A percentile compares a stretch with the other conserved stretches of the same genome.
Evolutionary conservation across 1,140 invertebrate genomes (phyloP).

Genomic region (Diorhabda sublineata): DNA sequence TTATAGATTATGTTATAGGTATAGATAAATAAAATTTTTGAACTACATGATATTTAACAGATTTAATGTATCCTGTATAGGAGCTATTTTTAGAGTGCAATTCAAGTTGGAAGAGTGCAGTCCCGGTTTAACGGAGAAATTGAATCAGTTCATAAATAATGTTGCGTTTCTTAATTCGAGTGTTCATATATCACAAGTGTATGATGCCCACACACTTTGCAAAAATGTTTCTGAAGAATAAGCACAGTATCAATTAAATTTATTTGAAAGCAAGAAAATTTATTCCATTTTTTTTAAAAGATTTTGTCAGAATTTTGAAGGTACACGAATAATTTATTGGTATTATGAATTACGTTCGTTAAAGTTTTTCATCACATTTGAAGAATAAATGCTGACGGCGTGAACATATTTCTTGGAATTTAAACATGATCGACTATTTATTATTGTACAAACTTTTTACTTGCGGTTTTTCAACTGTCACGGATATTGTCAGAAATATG

Average conservation of each 20-base stretch:
- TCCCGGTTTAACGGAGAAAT: background rate
- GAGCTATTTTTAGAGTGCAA: background rate
- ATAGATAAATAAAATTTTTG: too few relatives aligned
- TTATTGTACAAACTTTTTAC: too few relatives aligned
- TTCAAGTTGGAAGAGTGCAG: background rate
- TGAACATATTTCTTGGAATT: too few relatives aligned
- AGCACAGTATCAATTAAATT: conserved; percentile 3
- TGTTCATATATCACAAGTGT: conserved; percentile 2
- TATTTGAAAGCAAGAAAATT: background rate
- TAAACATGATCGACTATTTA: too few relatives aligned
- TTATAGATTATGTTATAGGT: too few relatives aligned
- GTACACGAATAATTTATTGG: background rate
- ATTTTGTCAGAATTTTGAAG: background rate
- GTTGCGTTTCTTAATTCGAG: conserved; percentile 2
- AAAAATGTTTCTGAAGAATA: conserved; percentile 3
- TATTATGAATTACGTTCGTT: background rate
- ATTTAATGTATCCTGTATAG: too few relatives aligned
- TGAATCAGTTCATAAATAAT: conserved; percentile 3
- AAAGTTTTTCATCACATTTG: background rate
- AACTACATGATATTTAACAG: too few relatives aligned
- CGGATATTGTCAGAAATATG: too few relatives aligned
- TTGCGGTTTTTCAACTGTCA: too few relatives aligned
- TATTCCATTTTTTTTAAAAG: conserved; percentile 1
- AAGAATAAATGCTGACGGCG: too few relatives aligned
- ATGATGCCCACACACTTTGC: conserved; percentile 1